These are phyloP conservation scores for Gryllus bimaculatus DNA, from an alignment of 1,140 invertebrate species.

Conservation along the genomic window DNA sequence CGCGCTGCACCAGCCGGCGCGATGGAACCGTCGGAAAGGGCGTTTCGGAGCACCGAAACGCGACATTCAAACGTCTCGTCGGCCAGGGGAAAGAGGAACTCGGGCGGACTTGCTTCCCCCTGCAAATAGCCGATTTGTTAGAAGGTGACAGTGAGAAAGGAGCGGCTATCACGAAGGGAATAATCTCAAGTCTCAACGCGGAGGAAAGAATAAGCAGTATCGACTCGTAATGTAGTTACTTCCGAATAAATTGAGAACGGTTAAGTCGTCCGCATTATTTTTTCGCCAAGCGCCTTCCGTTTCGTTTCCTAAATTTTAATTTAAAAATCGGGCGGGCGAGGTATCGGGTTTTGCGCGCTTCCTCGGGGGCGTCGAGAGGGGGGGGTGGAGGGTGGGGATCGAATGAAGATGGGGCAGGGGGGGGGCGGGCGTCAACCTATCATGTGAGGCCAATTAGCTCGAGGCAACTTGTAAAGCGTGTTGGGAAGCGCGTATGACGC, in stretches of 20 bases:
- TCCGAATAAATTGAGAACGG: background rate
- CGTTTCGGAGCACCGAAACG: too few relatives aligned
- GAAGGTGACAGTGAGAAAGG: background rate
- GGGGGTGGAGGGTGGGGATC: background rate
- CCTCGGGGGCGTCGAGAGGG: background rate
- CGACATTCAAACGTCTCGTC: too few relatives aligned
- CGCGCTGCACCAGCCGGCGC: too few relatives aligned
- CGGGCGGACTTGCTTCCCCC: too few relatives aligned
- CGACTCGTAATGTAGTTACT: background rate
- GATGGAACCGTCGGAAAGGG: too few relatives aligned
- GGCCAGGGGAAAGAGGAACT: too few relatives aligned
- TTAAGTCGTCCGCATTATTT: background rate
- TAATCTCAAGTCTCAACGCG: background rate
- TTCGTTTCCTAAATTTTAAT: constrained; percentile 4
- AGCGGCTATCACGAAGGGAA: background rate
- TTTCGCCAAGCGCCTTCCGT: background rate
- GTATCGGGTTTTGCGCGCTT: background rate
- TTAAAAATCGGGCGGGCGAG: background rate
- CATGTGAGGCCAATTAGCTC: background rate
- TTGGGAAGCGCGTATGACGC: background rate
- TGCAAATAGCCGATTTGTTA: background rate
- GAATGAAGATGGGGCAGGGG: background rate
- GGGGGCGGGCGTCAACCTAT: background rate
- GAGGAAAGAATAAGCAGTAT: background rate
- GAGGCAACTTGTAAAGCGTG: background rate